Base-by-base conservation (phyloP, 2,797 vertebrate species). In the Pseudochaenichthys georgianus region DNA sequence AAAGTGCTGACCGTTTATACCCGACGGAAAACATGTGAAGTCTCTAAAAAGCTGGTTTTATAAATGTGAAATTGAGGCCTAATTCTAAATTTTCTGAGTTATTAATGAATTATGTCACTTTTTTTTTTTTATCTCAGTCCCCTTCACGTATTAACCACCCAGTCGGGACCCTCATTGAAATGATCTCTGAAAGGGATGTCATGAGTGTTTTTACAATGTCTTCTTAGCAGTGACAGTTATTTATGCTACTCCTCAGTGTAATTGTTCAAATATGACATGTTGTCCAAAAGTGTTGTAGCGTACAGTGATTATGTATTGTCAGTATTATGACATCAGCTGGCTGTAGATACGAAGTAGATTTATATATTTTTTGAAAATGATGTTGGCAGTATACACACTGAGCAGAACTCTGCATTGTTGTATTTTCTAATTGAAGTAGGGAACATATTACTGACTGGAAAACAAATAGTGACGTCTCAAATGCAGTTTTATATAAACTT, bases 261-360 rank as follows among this genome's bases (percentile, higher is more conserved):
- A 74, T 41, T 73, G 70, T 83, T 81, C 54, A 65, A 28, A 72
- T 64, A 42, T 43, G 43, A 76, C 75, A 59, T 76, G 62, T 63
- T 82, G 73, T 87, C 64, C 58, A 59, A 15, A 76, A 64, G 64
- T 83, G 68, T 86, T 58, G 45, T 87, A 90, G 87, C 70, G 10
- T 48, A 46, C 68, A 60, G 69, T 61, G 68, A 4, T 73, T 45
- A 77, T 73, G 67, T 87, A 45, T 79, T 60, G 41, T 78, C 83
- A 70, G 73, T 83, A 45, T 81, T 57, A 84, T 74, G 73, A 62
- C 78, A 63, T 73, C 82, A 68, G 85, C 74, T 72, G 74, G 75
- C 76, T 89, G 82, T 92, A 81, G 86, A 88, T 86, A 87, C 48
- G 83, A 88, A 78, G 74, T 90, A 89, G 85, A 81, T 64, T 77